Conservation (phyloP, 2,888 invertebrate genomes). For the Serrognathus titanus region DNA sequence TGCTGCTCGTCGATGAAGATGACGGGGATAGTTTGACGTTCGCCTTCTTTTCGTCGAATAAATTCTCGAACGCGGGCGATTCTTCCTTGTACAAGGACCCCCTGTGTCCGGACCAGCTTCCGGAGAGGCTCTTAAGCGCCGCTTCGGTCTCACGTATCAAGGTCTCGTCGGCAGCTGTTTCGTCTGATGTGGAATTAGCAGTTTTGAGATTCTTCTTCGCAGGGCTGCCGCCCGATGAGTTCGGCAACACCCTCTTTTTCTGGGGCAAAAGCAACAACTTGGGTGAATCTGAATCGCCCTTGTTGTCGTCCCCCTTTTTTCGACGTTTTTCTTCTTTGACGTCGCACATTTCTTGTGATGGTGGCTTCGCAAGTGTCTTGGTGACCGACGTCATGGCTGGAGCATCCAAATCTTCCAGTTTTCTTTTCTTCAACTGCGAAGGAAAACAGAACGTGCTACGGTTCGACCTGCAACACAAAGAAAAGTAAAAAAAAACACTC, state of each 20-base stretch:
- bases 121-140: constrained; percentile 81
- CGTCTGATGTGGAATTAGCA: constrained; percentile 38
- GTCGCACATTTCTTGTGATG: constrained; percentile 22
- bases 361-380: constrained; percentile 35
- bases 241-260: constrained; percentile 55
- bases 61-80: constrained; percentile 76
- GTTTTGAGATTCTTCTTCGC: constrained; percentile 50
- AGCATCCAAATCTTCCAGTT: constrained; percentile 52
- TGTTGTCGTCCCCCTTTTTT: constrained; percentile 45
- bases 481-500: constrained; percentile 6
- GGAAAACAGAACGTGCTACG: constrained; percentile 49
- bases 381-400: constrained; percentile 34
- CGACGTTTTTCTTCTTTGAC: constrained; percentile 48
- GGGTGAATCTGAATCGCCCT: constrained; percentile 32
- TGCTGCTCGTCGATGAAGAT: constrained; percentile 58
- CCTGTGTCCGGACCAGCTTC: constrained; percentile 75
- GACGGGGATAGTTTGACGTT: constrained; percentile 61
- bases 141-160: constrained; percentile 85
- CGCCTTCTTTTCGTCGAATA: constrained; percentile 80
- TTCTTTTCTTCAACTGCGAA: constrained; percentile 65
- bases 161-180: constrained; percentile 67
- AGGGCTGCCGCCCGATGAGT: constrained; percentile 36
- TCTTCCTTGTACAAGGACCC: constrained; percentile 68
- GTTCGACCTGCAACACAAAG: constrained; percentile 42
- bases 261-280: constrained; percentile 55